Conservation (phyloP, 2,113 vertebrate species). For the Riparia riparia region DNA sequence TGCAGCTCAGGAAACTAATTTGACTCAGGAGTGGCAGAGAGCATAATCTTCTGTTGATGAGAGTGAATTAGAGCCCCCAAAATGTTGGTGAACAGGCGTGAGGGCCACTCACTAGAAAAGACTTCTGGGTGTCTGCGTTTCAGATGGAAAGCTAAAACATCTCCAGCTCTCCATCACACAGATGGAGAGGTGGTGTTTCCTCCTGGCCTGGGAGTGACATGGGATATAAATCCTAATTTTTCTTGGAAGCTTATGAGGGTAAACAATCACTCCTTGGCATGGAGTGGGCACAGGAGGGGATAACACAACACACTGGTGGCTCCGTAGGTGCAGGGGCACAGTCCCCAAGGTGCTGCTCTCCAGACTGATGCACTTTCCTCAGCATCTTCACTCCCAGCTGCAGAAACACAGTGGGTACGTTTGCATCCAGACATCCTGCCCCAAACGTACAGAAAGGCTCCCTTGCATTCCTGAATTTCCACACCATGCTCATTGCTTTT, state of each 20-base stretch:
- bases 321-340: not conserved
- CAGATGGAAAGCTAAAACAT: not conserved
- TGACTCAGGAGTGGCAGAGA: not conserved
- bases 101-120: not conserved
- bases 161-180: not conserved
- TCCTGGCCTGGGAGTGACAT: not conserved
- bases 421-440: not conserved
- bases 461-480: not conserved
- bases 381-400: not conserved
- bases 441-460: not conserved
- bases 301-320: not conserved
- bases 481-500: not conserved
- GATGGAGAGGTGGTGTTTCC: not conserved
- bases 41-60: not conserved
- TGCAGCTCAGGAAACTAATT: not conserved
- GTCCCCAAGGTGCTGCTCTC: not conserved
- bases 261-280: not conserved
- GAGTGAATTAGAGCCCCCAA: not conserved
- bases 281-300: not conserved
- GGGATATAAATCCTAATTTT: not conserved
- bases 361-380: not conserved
- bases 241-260: not conserved
- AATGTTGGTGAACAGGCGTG: not conserved
- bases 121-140: not conserved
- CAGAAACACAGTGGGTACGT: fast-evolving